A percentile compares a stretch with the other conserved stretches of the same genome.
Evolutionary conservation across 2,113 vertebrate genomes (phyloP).

Genomic region (Limanda limanda): DNA sequence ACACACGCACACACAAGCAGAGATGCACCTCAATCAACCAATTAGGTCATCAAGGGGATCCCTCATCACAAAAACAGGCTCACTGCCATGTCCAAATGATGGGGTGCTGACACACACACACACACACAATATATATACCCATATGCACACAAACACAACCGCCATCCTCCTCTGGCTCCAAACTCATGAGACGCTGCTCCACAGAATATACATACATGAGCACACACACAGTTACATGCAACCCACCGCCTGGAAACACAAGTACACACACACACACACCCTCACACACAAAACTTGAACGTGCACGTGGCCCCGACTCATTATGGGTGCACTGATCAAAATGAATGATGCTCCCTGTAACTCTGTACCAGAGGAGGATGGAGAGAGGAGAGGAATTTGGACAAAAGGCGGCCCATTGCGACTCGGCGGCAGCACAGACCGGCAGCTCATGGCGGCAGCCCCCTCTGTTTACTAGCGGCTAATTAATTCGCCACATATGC

Average conservation of each 20-base stretch:
- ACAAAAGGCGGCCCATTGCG: slow-evolving; percentile 89
- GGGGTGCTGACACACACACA: slow-evolving; percentile 48
- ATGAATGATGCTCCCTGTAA: slow-evolving; percentile 96
- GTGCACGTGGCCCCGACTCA: slow-evolving; percentile 57
- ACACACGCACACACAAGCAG: slow-evolving; percentile 33
- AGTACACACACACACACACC: slow-evolving; percentile 17
- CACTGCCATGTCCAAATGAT: slow-evolving; percentile 82
- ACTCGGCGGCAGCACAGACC: slow-evolving; percentile 66
- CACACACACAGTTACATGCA: background rate
- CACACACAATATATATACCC: slow-evolving; percentile 12
- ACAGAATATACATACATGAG: slow-evolving; percentile 32
- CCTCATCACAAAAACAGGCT: slow-evolving; percentile 78
- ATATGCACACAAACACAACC: slow-evolving; percentile 47
- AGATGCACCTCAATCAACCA: slow-evolving; percentile 88
- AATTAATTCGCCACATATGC: slow-evolving; percentile 99
- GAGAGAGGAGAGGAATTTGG: slow-evolving; percentile 95
- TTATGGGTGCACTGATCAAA: slow-evolving; percentile 89
- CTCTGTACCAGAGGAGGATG: slow-evolving; percentile 75
- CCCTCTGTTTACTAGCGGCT: slow-evolving; percentile 99
- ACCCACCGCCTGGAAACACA: slow-evolving; percentile 17
- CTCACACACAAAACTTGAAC: slow-evolving; percentile 44
- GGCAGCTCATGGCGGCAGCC: slow-evolving; percentile 92
- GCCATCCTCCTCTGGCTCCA: slow-evolving; percentile 82
- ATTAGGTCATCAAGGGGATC: slow-evolving; percentile 87
- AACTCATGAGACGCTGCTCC: slow-evolving; percentile 77